phyloP scores from a whole-genome alignment of 2,113 vertebrate species.

The Labeo catla region DNA sequence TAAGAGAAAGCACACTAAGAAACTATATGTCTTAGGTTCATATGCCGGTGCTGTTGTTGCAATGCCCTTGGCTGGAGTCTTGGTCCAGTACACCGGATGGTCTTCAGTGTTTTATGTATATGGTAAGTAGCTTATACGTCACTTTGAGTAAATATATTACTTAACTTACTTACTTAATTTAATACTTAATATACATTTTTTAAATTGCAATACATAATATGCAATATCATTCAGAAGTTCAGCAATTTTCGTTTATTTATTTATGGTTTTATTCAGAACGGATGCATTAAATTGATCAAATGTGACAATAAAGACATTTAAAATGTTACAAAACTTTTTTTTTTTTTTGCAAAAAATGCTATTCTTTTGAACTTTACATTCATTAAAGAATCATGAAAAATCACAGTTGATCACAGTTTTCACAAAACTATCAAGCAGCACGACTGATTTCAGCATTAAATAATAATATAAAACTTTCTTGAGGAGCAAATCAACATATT shows the following conservation, averaged over 20 bases:
- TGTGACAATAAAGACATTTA: neutral
- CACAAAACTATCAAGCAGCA: too few relatives aligned
- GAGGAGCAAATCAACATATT: neutral
- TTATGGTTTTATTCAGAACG: neutral
- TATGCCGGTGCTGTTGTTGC: conserved; percentile 93
- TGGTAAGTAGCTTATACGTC: conserved; percentile 69
- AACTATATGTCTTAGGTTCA: conserved; percentile 77
- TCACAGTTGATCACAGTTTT: too few relatives aligned
- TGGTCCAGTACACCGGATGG: conserved; percentile 92
- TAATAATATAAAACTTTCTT: too few relatives aligned
- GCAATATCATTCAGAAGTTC: neutral
- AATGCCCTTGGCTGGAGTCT: conserved; percentile 91
- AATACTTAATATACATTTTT: neutral
- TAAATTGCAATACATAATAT: neutral
- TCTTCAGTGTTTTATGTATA: conserved; percentile 93
- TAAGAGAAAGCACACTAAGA: neutral
- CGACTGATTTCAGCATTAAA: too few relatives aligned
- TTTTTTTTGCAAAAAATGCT: too few relatives aligned
- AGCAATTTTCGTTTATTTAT: neutral
- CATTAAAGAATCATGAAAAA: too few relatives aligned
- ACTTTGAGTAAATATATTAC: neutral
- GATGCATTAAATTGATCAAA: neutral
- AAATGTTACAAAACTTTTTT: neutral
- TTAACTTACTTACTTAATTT: too few relatives aligned
- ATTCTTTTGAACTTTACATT: neutral